phyloP scores from a whole-genome alignment of 2,888 invertebrate species.

The Griposia aprilina region DNA sequence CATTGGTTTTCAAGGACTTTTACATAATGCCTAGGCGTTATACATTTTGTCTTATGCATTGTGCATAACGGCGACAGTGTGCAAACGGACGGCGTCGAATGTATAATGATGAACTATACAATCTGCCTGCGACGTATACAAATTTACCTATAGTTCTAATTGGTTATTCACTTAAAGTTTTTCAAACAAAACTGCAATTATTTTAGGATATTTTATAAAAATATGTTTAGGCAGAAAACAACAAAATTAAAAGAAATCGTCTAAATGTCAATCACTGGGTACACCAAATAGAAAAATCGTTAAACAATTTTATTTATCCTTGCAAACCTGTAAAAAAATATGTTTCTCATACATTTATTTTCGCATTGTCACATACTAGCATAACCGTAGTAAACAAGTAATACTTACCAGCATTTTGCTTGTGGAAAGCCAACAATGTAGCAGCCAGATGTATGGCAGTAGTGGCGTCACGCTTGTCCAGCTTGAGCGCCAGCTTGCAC shows the following conservation, averaged over 20 bases:
- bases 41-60: too few species aligned
- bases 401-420: slow-evolving; percentile 69
- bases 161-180: neutral
- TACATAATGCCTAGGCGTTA: too few species aligned
- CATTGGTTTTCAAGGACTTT: too few species aligned
- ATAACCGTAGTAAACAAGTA: neutral
- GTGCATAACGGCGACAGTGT: too few species aligned
- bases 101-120: too few species aligned
- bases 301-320: neutral
- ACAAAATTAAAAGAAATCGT: neutral
- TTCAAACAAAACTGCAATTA: neutral
- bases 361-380: neutral
- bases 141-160: neutral
- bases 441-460: slow-evolving; percentile 97
- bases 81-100: too few species aligned
- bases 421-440: slow-evolving; percentile 92
- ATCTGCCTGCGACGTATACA: neutral
- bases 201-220: neutral
- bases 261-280: too few species aligned
- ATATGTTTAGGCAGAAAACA: neutral
- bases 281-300: too few species aligned
- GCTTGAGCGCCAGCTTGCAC: slow-evolving; percentile 95
- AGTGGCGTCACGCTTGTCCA: slow-evolving; percentile 81
- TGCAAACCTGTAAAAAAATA: neutral
- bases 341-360: neutral